Conservation (phyloP, 1,140 invertebrate genomes). For the Drosophila subobscura region DNA sequence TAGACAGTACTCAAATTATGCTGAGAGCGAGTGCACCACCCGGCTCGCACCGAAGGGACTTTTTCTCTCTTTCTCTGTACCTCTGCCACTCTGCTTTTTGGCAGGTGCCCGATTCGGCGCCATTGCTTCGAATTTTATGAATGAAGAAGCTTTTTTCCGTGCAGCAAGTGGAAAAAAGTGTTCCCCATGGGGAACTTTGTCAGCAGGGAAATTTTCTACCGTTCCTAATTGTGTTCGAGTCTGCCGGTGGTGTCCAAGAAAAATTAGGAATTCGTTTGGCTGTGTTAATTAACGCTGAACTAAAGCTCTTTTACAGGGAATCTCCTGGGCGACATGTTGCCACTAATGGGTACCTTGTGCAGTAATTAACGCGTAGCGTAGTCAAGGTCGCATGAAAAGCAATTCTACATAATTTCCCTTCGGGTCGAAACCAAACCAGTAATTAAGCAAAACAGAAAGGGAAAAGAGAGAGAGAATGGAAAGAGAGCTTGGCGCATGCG, state of each 20-base stretch:
- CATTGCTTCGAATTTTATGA: slow-evolving; percentile 58
- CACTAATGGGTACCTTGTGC: slow-evolving; percentile 12
- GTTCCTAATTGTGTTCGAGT: not conserved
- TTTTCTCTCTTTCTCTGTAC: slow-evolving; percentile 19
- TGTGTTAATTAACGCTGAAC: too few relatives aligned
- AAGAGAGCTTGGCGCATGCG: slow-evolving; percentile 31
- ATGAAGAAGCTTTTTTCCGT: slow-evolving; percentile 56
- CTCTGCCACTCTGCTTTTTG: slow-evolving; percentile 43
- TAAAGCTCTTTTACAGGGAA: not conserved
- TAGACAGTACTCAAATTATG: too few relatives aligned
- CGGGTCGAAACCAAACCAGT: not conserved
- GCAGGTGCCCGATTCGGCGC: slow-evolving; percentile 62
- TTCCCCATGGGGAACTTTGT: slow-evolving; percentile 8
- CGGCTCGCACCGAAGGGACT: slow-evolving; percentile 14
- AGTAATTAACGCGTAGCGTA: slow-evolving; percentile 16
- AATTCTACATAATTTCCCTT: slow-evolving; percentile 16
- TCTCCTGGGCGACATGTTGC: slow-evolving; percentile 22
- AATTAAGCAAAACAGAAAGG: slow-evolving; percentile 10
- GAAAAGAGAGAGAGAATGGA: not conserved
- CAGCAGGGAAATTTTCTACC: slow-evolving; percentile 14
- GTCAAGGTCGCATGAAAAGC: slow-evolving; percentile 7
- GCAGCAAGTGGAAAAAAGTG: slow-evolving; percentile 18
- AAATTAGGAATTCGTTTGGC: not conserved
- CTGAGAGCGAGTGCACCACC: not conserved
- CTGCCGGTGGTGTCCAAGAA: not conserved